A percentile compares a stretch with the other conserved stretches of the same genome.
These are phyloP conservation scores for Mallotus villosus DNA, from an alignment of 2,797 vertebrate species.

Conservation along the genomic window DNA sequence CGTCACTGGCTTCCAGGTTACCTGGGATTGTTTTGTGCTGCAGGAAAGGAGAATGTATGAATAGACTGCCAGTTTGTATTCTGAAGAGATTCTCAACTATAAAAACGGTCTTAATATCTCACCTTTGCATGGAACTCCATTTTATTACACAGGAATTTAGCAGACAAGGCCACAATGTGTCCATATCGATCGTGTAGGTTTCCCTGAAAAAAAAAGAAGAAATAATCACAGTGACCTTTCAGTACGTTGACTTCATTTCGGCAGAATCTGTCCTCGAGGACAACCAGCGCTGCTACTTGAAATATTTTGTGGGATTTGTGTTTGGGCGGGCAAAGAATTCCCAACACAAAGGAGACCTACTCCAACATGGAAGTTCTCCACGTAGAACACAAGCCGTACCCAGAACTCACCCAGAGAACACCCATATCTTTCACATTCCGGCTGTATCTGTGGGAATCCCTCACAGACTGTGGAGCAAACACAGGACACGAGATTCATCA, in stretches of 20 bases:
- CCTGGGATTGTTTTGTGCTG: conserved; percentile 89
- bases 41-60: not conserved
- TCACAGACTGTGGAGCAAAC: conserved; percentile 75
- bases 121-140: conserved; percentile 95
- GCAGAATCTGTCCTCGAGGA: not conserved
- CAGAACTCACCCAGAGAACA: conserved; percentile 85
- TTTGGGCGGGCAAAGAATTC: not conserved
- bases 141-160: conserved; percentile 85
- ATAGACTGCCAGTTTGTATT: not conserved
- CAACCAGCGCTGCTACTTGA: not conserved
- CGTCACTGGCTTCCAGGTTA: conserved; percentile 85
- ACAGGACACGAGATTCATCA: not conserved
- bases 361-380: not conserved
- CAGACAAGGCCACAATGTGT: conserved; percentile 89
- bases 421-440: conserved; percentile 87
- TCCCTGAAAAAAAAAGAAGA: conserved; percentile 70
- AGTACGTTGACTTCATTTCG: not conserved
- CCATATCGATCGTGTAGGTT: conserved; percentile 92
- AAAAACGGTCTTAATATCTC: conserved; percentile 13
- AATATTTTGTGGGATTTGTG: not conserved
- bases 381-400: too few species aligned
- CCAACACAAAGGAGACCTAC: not conserved
- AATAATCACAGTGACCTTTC: not conserved
- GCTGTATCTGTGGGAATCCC: conserved; percentile 85
- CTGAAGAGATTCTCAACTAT: not conserved